Base-by-base conservation (phyloP, 2,797 vertebrate species). In the Myotis planiceps region DNA sequence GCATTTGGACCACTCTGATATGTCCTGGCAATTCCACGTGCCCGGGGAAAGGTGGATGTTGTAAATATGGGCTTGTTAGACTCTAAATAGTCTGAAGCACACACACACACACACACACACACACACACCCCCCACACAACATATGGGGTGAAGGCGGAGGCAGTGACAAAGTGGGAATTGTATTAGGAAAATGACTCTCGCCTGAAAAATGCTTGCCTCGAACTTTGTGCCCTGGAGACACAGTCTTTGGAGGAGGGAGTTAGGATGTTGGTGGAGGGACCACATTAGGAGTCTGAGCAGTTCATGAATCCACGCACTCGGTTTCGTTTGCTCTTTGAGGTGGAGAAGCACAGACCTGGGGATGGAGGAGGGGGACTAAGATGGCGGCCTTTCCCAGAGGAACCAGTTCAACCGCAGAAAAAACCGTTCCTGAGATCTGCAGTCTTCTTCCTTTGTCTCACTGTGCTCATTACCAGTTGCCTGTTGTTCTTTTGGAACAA, bases 401-500 rank as follows among this genome's bases (percentile, higher is more conserved):
- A 95, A 34, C 15, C 29, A 0, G 65, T 78, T 87, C 19, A 19
- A 29, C 60, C 37, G 51, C 58, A 39, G 88, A 55, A 60, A 86
- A 85, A 65, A 9, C 51, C 21, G 1, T 39, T 66, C 88, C 72
- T 0, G 19, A 95, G 84, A 68, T 85, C 65, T 37, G 37, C 79
- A 32, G 66, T 55, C 32, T 2, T 29, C 27, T 72, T 92, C 66
- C 83, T 88, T 85, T 63, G 4, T 29, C 93, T 96, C 91, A 3
- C 42, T 58, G 29, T 12, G 58, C 88, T 68, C 19, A 6, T 86
- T 85, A 76, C 81, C 94, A 97, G 14, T 94, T 95, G 51, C 58
- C 34, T 93, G 8, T 97, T 98, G 94, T 97, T 83, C 92, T 83
- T 91, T 71, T 53, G 89, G 82, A 95, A 97, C 92, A 96, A 63